These are phyloP conservation scores for Crocidura indochinensis DNA, from an alignment of 2,797 vertebrate genomes.

Conservation along the genomic window DNA sequence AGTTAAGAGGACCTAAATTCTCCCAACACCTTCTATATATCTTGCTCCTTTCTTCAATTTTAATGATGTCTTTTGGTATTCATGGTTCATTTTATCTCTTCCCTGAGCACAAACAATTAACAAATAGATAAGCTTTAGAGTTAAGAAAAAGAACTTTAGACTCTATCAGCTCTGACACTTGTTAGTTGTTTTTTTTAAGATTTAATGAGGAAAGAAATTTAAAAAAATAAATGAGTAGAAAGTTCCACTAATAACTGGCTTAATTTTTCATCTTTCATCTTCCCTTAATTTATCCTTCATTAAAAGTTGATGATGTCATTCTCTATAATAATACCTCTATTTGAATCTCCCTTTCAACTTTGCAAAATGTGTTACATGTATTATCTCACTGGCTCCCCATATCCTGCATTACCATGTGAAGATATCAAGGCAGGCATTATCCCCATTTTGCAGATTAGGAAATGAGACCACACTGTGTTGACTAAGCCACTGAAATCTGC, in stretches of 20 bases:
- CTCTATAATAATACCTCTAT: constrained; percentile 74
- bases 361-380: not conserved
- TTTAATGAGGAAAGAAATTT: constrained; percentile 73
- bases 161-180: constrained; percentile 40
- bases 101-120: constrained; percentile 7
- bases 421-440: not conserved
- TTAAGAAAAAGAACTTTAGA: constrained; percentile 55
- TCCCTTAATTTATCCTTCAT: constrained; percentile 65
- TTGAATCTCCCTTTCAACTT: constrained; percentile 76
- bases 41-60: not conserved
- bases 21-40: not conserved
- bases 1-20: not conserved
- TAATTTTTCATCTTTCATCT: constrained; percentile 80
- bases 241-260: constrained; percentile 72
- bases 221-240: constrained; percentile 59
- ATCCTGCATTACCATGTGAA: not conserved
- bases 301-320: constrained; percentile 62
- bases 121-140: constrained; percentile 42
- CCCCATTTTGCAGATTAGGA: constrained; percentile 53
- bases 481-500: not conserved
- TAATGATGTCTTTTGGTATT: not conserved
- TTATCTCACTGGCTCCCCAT: constrained; percentile 1
- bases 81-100: not conserved
- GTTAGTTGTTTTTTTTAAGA: constrained; percentile 72
- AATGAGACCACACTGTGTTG: not conserved